Percentiles rank a stretch among this genome's conserved stretches.
Evolutionary conservation across 2,113 vertebrate genomes (phyloP).

Genomic region (Phrynosoma blainvillii): DNA sequence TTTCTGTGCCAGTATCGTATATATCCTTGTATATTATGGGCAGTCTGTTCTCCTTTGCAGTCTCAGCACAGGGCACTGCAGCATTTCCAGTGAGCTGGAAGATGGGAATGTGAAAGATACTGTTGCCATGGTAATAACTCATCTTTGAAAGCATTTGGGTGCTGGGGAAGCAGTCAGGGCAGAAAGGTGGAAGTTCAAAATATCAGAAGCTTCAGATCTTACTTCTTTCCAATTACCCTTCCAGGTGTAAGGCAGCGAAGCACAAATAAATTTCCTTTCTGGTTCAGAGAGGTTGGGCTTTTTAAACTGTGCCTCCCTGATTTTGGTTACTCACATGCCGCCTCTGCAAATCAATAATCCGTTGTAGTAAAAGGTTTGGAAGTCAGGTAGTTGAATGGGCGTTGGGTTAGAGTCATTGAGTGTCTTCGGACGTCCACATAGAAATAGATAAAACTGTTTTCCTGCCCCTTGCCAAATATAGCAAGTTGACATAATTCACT

Average conservation of each 20-base stretch:
- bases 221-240: neutral
- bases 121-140: constrained; percentile 76
- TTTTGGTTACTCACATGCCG: neutral
- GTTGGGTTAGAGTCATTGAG: neutral
- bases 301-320: neutral
- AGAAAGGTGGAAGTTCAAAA: neutral
- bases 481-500: neutral
- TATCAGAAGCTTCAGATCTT: neutral
- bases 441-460: neutral
- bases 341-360: neutral
- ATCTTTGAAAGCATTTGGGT: constrained; percentile 55
- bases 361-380: too few species aligned
- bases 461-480: neutral
- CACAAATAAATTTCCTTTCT: neutral
- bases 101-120: constrained; percentile 65
- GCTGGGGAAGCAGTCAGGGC: constrained; percentile 28
- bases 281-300: too few species aligned
- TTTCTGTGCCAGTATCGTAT: constrained; percentile 44
- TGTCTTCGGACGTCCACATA: too few species aligned
- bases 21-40: neutral
- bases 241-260: neutral
- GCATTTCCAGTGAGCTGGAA: constrained; percentile 70
- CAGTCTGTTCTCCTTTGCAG: constrained; percentile 69
- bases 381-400: neutral
- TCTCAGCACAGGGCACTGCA: constrained; percentile 79